A percentile compares a stretch with the other conserved stretches of the same genome.
Conservation (phyloP, 2,113 vertebrate species). For the Daubentonia madagascariensis region DNA sequence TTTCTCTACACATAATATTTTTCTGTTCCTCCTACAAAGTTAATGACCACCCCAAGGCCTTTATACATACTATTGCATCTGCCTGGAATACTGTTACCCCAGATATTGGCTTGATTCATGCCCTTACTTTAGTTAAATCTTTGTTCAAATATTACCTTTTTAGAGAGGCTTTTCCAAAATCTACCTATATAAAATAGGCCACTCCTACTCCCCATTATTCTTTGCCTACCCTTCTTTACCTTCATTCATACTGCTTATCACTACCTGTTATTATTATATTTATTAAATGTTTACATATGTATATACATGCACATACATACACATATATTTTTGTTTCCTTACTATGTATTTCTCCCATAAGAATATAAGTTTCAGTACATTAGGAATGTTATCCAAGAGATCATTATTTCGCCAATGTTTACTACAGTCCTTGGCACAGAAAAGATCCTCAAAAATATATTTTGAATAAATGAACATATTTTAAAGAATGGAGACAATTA, state of each 20-base stretch:
- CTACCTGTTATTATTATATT: not conserved
- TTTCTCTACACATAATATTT: not conserved
- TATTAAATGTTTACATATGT: not conserved
- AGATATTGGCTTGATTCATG: not conserved
- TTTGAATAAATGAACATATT: not conserved
- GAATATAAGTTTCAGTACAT: not conserved
- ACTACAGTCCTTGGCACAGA: not conserved
- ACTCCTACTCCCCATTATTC: not conserved
- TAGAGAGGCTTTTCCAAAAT: not conserved
- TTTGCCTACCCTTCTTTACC: not conserved
- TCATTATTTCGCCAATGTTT: not conserved
- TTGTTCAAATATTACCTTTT: not conserved
- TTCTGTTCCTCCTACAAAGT: not conserved
- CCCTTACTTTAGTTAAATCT: not conserved
- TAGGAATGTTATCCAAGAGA: not conserved
- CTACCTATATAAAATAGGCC: not conserved
- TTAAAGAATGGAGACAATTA: not conserved
- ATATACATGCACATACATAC: not conserved
- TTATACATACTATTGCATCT: not conserved
- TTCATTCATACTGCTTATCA: not conserved
- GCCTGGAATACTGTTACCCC: not conserved
- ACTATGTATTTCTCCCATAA: not conserved
- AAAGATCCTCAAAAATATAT: not conserved
- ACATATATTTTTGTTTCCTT: not conserved
- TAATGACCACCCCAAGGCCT: not conserved